Conservation (phyloP, 2,113 vertebrate genomes). For the Crotalus tigris region DNA sequence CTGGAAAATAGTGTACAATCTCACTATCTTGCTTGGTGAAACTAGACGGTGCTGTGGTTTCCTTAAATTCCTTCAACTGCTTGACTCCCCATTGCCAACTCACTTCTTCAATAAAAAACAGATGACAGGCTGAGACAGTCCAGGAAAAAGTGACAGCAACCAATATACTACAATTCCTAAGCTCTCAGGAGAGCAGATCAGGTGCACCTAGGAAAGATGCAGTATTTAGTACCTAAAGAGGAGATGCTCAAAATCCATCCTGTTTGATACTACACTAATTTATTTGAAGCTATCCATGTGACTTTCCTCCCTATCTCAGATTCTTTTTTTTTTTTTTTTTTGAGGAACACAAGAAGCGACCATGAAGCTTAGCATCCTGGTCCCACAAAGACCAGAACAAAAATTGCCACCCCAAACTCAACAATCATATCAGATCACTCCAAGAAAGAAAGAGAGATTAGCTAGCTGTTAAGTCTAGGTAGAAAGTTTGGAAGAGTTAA, state of each 20-base stretch:
- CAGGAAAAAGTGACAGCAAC: background rate
- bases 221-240: background rate
- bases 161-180: no score
- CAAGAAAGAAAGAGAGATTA: background rate
- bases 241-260: background rate
- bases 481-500: background rate
- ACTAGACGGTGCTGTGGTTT: background rate
- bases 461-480: background rate
- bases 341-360: background rate
- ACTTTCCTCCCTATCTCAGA: background rate
- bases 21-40: background rate
- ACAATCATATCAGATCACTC: background rate
- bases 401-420: background rate
- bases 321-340: background rate
- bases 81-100: background rate
- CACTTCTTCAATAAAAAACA: background rate
- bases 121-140: background rate
- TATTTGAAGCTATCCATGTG: background rate
- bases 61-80: background rate
- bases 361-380: background rate
- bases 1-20: background rate
- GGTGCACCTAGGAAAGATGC: background rate
- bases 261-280: background rate
- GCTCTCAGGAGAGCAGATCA: background rate
- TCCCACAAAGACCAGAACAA: background rate